Evolutionary conservation across 2,888 invertebrate genomes (phyloP), one percentile per base, ranked within the genome.

Genomic region (Acronicta leporina): DNA sequence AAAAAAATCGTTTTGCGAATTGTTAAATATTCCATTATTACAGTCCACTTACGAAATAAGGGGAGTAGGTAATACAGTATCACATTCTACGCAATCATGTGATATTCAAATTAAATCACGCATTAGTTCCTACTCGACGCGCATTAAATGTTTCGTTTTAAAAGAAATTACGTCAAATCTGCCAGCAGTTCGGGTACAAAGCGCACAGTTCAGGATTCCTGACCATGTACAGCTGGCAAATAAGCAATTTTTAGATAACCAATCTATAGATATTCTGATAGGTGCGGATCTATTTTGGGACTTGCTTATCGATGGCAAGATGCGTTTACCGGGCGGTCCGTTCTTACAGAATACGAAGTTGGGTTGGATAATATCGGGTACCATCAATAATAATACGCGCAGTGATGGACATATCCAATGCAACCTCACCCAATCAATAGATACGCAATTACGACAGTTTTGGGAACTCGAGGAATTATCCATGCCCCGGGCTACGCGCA

Each of bases 291-390:
- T 1, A 5, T 59, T 59, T 27, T 59, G 58, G 58, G 35, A 52
- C 14, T 41, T 59, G n/a, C 15, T 58, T 1, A n/a, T 27, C 7
- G 20, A 45, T 11, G 30, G 30, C 3, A 58, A 38, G 15, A 51
- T 58, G 7, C 15, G 51, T 2, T 27, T 58, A 14, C 14, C 20
- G 1, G 16, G 13, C n/a, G 46, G 49, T 5, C 58, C 58, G 16
- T 46, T 15, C 10, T 7, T 63, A 14, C 58, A 71, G 30, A 63
- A 73, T 35, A 71, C 76, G 9, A 42, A 57, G 13, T 47, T 75
- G 48, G 79, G 77, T 0, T 79, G 75, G 74, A 45, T 77, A 0
- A 45, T 79, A 0, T 66, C 76, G 0, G 77, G 77, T n/a, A 56
- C 70, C 5, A 33, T 75, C 13, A 15, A 54, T 51, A 20, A 11